Evolutionary conservation across 2,113 vertebrate species (phyloP), one percentile per base, ranked within the genome.

Genomic region (Eidolon helvum): DNA sequence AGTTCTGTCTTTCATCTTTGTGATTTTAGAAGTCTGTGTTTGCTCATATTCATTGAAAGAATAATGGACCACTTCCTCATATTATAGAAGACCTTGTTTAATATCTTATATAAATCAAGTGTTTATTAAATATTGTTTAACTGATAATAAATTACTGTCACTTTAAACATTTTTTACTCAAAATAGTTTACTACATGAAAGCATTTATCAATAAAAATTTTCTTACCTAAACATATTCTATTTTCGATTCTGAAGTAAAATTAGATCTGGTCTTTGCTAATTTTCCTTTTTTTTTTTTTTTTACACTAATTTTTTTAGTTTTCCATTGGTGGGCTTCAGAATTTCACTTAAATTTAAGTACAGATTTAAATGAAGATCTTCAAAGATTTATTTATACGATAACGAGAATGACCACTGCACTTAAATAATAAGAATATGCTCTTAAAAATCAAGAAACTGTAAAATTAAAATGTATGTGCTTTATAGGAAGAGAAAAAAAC

Each of bases 281-380:
- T 61, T 26, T 43, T 26, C 65, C 35, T 90, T 43, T 43, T 43
- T 33, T 12, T 35, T 75, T 55, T 50, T 59, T 91, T 65, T 38
- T 53, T 16, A 48, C 1, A 45, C 21, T 83, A 94, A 33, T 33
- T 4, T 93, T 5, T 80, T 72, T 91, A 75, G 26, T 10, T 74
- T 90, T 89, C 83, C 28, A 10, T 69, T 65, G 12, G 26, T 35
- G 16, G 10, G 55, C 30, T 69, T 90, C 40, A 88, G 12, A 87
- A 74, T 79, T 57, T 57, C 78, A 66, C 19, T 92, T 88, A 92
- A 45, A 78, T 72, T 80, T 22, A 72, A 35, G 28, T 30, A 88
- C 87, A 94, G 63, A 35, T 88, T 72, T 88, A 90, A 90, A 87
- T 72, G 10, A 80, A 61, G 28, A 55, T 43, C 55, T 92, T 92